These are phyloP conservation scores for Macrosteles quadrilineatus DNA, from an alignment of 1,140 invertebrate genomes.

Conservation along the genomic window DNA sequence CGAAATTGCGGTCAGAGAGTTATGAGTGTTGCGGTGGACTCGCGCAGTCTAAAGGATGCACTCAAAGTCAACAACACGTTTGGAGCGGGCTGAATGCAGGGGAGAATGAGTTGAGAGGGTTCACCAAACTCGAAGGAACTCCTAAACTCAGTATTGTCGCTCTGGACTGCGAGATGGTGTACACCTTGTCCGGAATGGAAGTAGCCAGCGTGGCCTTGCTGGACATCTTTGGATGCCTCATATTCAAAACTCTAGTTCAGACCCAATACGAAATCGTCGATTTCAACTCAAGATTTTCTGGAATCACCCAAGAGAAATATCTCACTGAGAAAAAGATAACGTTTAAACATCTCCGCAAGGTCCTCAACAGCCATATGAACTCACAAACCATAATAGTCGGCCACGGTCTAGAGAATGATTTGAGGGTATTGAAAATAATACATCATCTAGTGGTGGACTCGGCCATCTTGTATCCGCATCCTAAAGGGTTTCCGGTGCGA, in stretches of 20 bases:
- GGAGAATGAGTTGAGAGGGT: constrained; percentile 68
- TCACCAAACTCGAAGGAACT: constrained; percentile 58
- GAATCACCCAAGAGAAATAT: constrained; percentile 71
- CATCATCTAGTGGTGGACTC: constrained; percentile 71
- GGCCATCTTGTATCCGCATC: background rate
- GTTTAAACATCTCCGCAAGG: constrained; percentile 79
- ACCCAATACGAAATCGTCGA: constrained; percentile 78
- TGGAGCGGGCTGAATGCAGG: constrained; percentile 69
- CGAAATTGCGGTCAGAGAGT: constrained; percentile 54
- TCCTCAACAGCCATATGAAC: constrained; percentile 74
- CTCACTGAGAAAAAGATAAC: constrained; percentile 57
- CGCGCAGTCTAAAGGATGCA: constrained; percentile 59
- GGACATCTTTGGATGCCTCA: constrained; percentile 63
- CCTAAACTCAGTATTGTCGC: constrained; percentile 79
- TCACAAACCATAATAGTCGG: constrained; percentile 77
- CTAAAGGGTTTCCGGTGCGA: background rate
- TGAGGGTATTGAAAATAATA: constrained; percentile 79
- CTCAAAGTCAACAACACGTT: constrained; percentile 64
- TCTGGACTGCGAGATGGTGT: constrained; percentile 94
- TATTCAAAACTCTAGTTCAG: constrained; percentile 80
- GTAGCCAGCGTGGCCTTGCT: constrained; percentile 81
- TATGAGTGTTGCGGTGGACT: constrained; percentile 55
- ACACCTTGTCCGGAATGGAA: constrained; percentile 78
- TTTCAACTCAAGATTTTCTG: constrained; percentile 85
- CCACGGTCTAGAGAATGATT: constrained; percentile 91